Conservation (phyloP, 2,113 vertebrate species). For the Zapus hudsonius region DNA sequence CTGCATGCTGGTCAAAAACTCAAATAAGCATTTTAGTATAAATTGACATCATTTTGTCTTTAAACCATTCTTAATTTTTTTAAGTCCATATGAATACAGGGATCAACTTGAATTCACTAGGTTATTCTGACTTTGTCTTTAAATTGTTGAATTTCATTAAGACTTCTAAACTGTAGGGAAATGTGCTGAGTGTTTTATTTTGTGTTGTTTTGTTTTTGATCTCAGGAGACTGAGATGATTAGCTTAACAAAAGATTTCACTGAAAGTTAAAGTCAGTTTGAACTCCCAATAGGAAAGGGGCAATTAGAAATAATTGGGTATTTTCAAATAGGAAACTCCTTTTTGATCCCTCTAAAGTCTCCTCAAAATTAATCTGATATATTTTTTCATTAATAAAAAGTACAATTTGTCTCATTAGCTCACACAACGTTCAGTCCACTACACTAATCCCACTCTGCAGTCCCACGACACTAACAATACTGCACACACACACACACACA, state of each 20-base stretch:
- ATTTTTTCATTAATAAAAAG: conserved; percentile 28
- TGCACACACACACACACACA: neutral
- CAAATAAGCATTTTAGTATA: neutral
- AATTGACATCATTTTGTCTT: neutral
- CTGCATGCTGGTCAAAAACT: too few relatives aligned
- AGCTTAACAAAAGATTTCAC: neutral
- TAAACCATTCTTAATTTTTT: neutral
- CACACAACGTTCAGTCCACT: too few relatives aligned
- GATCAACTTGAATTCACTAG: neutral
- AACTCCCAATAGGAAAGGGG: neutral
- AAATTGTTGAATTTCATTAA: neutral
- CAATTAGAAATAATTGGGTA: neutral
- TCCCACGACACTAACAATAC: neutral
- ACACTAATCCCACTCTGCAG: too few relatives aligned
- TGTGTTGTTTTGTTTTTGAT: conserved; percentile 6
- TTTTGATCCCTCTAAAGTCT: neutral
- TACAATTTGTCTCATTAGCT: neutral
- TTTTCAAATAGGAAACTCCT: neutral
- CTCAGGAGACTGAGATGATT: neutral
- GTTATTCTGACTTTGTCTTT: conserved; percentile 17
- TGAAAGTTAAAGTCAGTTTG: neutral
- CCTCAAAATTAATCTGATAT: conserved; percentile 6
- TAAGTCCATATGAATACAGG: neutral
- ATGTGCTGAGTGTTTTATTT: neutral
- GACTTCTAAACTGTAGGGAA: neutral